Evolutionary conservation across 37 sponge, comb jelly and placozoan genomes (phyloP), one percentile per base, ranked within the genome.

Genomic region (Haliclona indistincta): DNA sequence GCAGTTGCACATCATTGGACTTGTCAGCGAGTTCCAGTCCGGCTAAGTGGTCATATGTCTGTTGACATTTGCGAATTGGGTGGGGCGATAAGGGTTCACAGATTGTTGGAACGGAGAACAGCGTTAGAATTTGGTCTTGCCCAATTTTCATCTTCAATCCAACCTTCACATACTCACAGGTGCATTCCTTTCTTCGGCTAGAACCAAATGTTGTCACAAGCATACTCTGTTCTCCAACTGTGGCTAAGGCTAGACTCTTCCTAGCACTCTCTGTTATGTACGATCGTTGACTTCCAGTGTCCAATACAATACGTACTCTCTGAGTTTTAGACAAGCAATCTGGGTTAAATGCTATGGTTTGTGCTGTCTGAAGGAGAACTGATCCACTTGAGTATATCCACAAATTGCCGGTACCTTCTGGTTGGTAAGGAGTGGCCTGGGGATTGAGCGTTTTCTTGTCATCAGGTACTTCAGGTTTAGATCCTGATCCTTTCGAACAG

Each of bases 401-500:
- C 4, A 74, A 42, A 19, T 17, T 29, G 41, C 55, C 29, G 2
- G 75, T 74, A 56, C 4, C 2, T 1, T 54, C 29, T 30, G 35
- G 20, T 58, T 60, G 40, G 3, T 39, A 58, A 41, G 63, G 3
- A 55, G 62, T 38, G 26, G 63, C 75, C 56, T 58, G 39, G 35
- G 42, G 39, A 42, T 74, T 58, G 3, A 74, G 44, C 13, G 61
- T 58, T 38, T 54, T 42, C 15, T 34, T 32, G n/a, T 19, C 54
- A n/a, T 53, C 56, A 7, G 60, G n/a, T 54, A 42, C 6, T 23
- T 11, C 26, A 8, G 6, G n/a, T n/a, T n/a, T n/a, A n/a, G n/a
- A n/a, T n/a, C n/a, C n/a, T n/a, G n/a, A n/a, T n/a, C 77, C 77
- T n/a, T 65, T 38, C 10, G 58, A 56, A 38, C 79, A 79, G 23